These are phyloP conservation scores for Neoniphon sammara DNA, from an alignment of 2,797 vertebrate genomes.

Conservation along the genomic window DNA sequence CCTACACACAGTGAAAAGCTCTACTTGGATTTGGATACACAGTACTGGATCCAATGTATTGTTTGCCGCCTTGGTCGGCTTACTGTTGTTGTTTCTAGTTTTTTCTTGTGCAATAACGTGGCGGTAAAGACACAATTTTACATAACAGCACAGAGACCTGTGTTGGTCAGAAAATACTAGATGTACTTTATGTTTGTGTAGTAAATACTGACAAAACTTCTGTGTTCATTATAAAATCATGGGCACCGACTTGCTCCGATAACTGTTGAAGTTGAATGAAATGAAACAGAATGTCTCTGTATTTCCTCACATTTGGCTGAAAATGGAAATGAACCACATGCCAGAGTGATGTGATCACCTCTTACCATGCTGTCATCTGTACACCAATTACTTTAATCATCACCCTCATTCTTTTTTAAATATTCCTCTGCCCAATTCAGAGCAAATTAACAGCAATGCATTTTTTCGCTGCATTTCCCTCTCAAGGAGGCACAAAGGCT, in stretches of 20 bases:
- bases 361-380: constrained; percentile 58
- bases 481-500: constrained; percentile 59
- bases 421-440: constrained; percentile 43
- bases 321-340: constrained; percentile 57
- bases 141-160: background rate
- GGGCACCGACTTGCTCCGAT: background rate
- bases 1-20: constrained; percentile 41
- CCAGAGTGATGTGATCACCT: constrained; percentile 56
- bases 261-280: constrained; percentile 30
- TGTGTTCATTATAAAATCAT: background rate
- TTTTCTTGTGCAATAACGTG: constrained; percentile 20
- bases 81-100: constrained; percentile 27
- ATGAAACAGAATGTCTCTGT: constrained; percentile 12
- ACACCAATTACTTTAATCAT: constrained; percentile 63
- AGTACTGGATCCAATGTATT: constrained; percentile 32
- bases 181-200: constrained; percentile 26
- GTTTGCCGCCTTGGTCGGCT: constrained; percentile 36
- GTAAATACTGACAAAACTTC: constrained; percentile 11
- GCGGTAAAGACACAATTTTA: constrained; percentile 22
- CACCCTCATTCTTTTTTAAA: constrained; percentile 23
- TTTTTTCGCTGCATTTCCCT: constrained; percentile 52
- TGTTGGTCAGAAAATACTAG: background rate
- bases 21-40: constrained; percentile 47
- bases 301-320: constrained; percentile 44
- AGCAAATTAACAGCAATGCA: constrained; percentile 66